Evolutionary conservation across 2,113 vertebrate species (phyloP), one percentile per base, ranked within the genome.

Genomic region (Girardinichthys multiradiatus): DNA sequence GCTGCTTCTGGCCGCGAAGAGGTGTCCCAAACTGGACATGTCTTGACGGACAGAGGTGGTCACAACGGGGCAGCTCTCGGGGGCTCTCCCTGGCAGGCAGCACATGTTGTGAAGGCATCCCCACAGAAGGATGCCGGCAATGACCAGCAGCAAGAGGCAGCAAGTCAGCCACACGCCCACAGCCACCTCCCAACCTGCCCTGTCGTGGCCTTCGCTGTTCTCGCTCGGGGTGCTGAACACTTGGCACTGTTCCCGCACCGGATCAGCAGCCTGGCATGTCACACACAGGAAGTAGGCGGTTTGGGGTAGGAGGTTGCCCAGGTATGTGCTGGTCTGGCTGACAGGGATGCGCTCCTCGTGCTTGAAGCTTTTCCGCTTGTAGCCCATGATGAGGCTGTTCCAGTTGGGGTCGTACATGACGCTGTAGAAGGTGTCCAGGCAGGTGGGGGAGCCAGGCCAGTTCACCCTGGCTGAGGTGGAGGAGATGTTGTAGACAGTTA

Each of bases 371-470:
- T 95, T 95, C 54, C 94, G 94, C 0, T 95, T 94, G 86, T 95
- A 96, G 62, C 92, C 93, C 62, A 94, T 93, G 4, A 95, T 75
- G 78, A 94, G 86, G 76, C 91, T 95, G 89, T 95, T 95, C 95
- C 95, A 95, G 93, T 95, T 95, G 12, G 96, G 94, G 79, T 96
- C 94, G 84, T 97, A 96, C 95, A 96, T 96, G 82, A 97, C 86
- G 28, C 95, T 97, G 91, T 96, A 97, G 87, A 97, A 97, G 70
- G 94, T 95, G 90, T 96, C 95, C 0, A 83, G 77, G 64, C 96
- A 97, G 65, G 86, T 35, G 14, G 93, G 93, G 54, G 91, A 89
- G 24, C 92, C 71, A 0, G 92, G 94, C 96, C 96, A 97, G 66
- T 90, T 94, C 48, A 97, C 94, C 45, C 86, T 79, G 24, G 96